Evolutionary conservation across 23 tunicate species (phyloP).

Genomic region (Trididemnum miniatum): DNA sequence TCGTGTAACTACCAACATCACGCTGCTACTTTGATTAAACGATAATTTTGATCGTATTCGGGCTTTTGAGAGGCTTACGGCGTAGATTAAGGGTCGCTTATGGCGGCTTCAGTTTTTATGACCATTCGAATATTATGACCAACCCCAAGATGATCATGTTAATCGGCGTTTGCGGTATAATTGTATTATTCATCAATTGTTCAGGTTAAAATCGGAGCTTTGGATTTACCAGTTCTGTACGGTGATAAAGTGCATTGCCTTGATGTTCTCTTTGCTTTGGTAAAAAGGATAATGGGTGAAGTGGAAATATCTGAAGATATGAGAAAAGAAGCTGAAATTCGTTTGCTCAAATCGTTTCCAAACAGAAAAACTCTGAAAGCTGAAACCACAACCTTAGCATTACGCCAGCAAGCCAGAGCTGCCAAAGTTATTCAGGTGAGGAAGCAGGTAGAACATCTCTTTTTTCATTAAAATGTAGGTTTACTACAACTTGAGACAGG

Average conservation of each 20-base stretch:
- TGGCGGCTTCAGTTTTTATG: too few relatives aligned
- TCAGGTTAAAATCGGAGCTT: conserved; percentile 86
- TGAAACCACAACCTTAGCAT: conserved; percentile 70
- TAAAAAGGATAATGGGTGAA: conserved; percentile 82
- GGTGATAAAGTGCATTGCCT: conserved; percentile 90
- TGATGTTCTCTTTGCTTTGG: conserved; percentile 84
- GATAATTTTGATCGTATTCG: neutral
- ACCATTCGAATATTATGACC: too few relatives aligned
- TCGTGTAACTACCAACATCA: too few relatives aligned
- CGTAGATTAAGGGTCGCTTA: too few relatives aligned
- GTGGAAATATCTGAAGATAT: conserved; percentile 80
- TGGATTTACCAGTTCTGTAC: conserved; percentile 74
- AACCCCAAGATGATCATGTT: too few relatives aligned
- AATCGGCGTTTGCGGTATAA: too few relatives aligned
- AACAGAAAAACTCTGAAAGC: conserved; percentile 67
- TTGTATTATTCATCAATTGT: too few relatives aligned
- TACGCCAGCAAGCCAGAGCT: conserved; percentile 66
- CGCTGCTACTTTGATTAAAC: neutral
- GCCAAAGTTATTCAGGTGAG: conserved; percentile 74
- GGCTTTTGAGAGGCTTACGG: too few relatives aligned
- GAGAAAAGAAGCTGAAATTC: conserved; percentile 75
- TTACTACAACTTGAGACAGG: too few relatives aligned
- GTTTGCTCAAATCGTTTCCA: conserved; percentile 80
- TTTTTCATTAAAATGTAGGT: too few relatives aligned
- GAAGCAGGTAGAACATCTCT: too few relatives aligned